phyloP scores from a whole-genome alignment of 2,888 invertebrate genomes.

The Drosophila histrio region DNA sequence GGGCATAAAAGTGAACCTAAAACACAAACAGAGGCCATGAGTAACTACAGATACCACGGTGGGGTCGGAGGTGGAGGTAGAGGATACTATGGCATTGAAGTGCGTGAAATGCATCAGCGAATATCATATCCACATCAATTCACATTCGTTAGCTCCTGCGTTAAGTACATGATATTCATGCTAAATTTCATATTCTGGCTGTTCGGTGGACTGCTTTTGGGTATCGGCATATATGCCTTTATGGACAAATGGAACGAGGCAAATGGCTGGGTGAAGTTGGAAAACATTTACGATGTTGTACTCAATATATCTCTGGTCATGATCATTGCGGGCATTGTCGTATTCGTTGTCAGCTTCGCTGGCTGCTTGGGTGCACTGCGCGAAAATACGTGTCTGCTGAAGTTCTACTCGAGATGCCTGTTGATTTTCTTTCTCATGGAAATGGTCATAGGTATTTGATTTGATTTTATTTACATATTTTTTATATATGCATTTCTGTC shows the following conservation, averaged over 20 bases:
- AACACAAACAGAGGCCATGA: slow-evolving; percentile 54
- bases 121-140: slow-evolving; percentile 63
- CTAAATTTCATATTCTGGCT: slow-evolving; percentile 88
- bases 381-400: slow-evolving; percentile 95
- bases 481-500: no score
- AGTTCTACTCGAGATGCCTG: slow-evolving; percentile 95
- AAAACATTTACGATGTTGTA: slow-evolving; percentile 94
- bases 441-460: slow-evolving; percentile 88
- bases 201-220: slow-evolving; percentile 93
- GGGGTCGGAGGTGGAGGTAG: slow-evolving; percentile 44
- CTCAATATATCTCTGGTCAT: slow-evolving; percentile 95
- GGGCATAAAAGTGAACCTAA: slow-evolving; percentile 1
- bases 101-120: slow-evolving; percentile 59
- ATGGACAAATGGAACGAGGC: slow-evolving; percentile 94
- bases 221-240: slow-evolving; percentile 95
- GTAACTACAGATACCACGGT: slow-evolving; percentile 78
- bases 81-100: slow-evolving; percentile 80
- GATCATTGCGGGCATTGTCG: slow-evolving; percentile 93
- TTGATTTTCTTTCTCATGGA: slow-evolving; percentile 94
- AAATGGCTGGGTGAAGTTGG: slow-evolving; percentile 91
- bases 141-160: slow-evolving; percentile 83
- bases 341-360: slow-evolving; percentile 96
- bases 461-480: no score
- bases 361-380: slow-evolving; percentile 91
- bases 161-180: slow-evolving; percentile 84